Base-by-base conservation (phyloP, 2,113 vertebrate genomes). In the Piaya cayana region DNA sequence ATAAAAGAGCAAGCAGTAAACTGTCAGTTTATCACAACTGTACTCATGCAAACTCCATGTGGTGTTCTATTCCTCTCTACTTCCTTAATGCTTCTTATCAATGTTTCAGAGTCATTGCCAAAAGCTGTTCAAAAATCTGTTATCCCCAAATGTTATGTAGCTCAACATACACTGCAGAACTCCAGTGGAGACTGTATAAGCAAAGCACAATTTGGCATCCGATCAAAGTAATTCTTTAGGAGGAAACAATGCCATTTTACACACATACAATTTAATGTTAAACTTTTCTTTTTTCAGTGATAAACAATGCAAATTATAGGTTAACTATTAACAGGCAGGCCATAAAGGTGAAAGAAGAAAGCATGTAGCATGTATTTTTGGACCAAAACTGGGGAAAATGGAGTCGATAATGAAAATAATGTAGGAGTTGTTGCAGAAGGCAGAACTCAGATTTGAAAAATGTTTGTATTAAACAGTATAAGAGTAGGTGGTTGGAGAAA, bases 1-100 rank as follows among this genome's bases (percentile, higher is more conserved):
- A 90, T 92, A 96, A 96, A 96, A 91, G 74, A 93, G 74, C 74
- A 93, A 95, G 83, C 53, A 94, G 91, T 87, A 94, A 94, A 82
- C 82, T 94, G 82, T 68, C 89, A 81, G 55, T 95, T 95, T 95
- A 82, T 95, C 90, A 96, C 22, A 13, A 69, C 79, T 88, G 56
- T 71, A 80, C 86, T 94, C 92, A 96, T 75, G 70, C 59, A 93
- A 82, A 52, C 79, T 79, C 71, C 76, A 53, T 63, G 71, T 70
- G 64, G 43, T 53, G n/a, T 43, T 80, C 50, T 50, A 45, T 32
- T 81, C 34, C 64, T 72, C 36, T 72, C 74, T 92, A 45, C 67
- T 89, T 89, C 53, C 65, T 89, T 86, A 79, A 68, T 92, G 85
- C 25, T 83, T 82, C 63, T 88, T 90, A 88, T 85, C 71, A 79